Conservation (phyloP, 2,113 vertebrate species). For the Anas platyrhynchos region DNA sequence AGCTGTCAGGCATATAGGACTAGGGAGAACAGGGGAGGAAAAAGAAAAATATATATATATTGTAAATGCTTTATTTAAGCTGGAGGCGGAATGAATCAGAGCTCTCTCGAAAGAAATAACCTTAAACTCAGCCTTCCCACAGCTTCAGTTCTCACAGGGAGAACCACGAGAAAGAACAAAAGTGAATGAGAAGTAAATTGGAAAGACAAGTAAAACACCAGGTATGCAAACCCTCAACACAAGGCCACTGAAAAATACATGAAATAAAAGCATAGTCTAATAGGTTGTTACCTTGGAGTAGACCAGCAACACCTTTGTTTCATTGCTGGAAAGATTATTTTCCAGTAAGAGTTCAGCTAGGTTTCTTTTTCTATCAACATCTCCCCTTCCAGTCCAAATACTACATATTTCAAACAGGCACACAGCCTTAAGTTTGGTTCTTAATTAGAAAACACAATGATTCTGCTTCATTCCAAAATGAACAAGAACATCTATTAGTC, state of each 20-base stretch:
- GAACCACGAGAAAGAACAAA: background rate
- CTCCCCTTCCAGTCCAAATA: background rate
- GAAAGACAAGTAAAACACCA: background rate
- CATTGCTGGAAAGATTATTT: background rate
- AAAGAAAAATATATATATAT: background rate
- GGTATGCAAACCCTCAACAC: background rate
- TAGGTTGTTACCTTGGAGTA: background rate
- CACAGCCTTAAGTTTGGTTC: slow-evolving; percentile 1
- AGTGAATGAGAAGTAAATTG: background rate
- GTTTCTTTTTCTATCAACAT: background rate
- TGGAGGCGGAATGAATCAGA: background rate
- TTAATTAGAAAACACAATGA: slow-evolving; percentile 37
- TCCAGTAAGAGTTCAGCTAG: background rate
- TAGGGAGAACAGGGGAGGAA: background rate
- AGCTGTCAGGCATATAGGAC: background rate
- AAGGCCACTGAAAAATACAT: background rate
- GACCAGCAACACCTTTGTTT: background rate
- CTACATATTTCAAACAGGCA: background rate
- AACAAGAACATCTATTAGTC: slow-evolving; percentile 33
- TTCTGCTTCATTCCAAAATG: slow-evolving; percentile 6
- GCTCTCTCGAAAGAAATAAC: background rate
- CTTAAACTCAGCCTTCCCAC: background rate
- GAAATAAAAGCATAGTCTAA: background rate
- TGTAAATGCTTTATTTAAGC: background rate
- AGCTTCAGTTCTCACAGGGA: background rate